Conservation (phyloP, 2,888 invertebrate genomes). For the Antheraea assamensis region DNA sequence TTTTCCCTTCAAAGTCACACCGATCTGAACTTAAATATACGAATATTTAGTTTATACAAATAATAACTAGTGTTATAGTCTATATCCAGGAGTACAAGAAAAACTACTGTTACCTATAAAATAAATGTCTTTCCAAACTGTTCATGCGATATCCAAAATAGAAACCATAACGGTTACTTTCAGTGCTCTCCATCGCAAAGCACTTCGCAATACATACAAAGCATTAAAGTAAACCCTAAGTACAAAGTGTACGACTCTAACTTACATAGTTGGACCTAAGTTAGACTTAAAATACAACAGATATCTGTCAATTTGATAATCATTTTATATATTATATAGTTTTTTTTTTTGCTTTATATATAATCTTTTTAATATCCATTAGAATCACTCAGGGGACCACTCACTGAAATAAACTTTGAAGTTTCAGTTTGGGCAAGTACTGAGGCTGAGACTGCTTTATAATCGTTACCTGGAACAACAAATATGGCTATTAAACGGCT, state of each 20-base stretch:
- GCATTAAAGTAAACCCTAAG: constrained; percentile 17
- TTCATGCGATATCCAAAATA: not conserved
- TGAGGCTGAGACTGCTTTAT: constrained; percentile 60
- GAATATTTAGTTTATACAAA: not conserved
- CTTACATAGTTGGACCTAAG: constrained; percentile 55
- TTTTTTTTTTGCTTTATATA: not conserved
- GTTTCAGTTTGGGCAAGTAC: constrained; percentile 70
- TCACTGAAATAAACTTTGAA: constrained; percentile 75
- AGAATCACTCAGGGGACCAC: not conserved
- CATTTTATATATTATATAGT: constrained; percentile 7
- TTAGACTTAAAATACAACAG: constrained; percentile 26
- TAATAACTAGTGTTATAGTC: not conserved
- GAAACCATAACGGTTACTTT: not conserved
- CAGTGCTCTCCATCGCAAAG: constrained; percentile 5
- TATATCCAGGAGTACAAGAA: not conserved
- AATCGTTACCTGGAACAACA: constrained; percentile 63
- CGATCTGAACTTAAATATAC: too few relatives aligned
- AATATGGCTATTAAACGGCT: not conserved
- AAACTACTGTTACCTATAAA: not conserved
- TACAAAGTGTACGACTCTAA: constrained; percentile 17
- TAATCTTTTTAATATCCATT: constrained; percentile 9
- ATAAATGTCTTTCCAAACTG: not conserved
- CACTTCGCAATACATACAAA: constrained; percentile 18
- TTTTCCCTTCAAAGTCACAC: not conserved
- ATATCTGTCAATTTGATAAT: constrained; percentile 18